Percentiles rank a stretch among this genome's conserved stretches.
Evolutionary conservation across 2,888 invertebrate genomes (phyloP).

Genomic region (Malthinus flaveolus): DNA sequence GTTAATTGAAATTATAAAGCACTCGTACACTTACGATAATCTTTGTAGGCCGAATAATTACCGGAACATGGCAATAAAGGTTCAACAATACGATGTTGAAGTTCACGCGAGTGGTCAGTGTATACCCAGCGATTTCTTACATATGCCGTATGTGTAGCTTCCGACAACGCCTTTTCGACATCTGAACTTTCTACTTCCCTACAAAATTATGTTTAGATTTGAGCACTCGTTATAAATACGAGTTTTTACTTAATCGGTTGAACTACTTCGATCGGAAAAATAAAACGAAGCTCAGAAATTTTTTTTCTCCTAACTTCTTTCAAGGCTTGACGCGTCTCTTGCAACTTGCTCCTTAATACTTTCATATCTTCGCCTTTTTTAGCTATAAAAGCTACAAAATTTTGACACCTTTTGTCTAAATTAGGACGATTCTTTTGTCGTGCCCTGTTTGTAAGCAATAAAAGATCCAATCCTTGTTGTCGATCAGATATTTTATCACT

Average conservation of each 20-base stretch:
- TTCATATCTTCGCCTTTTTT: slow-evolving; percentile 59
- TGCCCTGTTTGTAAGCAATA: slow-evolving; percentile 49
- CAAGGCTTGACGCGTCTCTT: not conserved
- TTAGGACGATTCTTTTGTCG: slow-evolving; percentile 61
- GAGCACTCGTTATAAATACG: too few species aligned
- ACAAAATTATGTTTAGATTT: not conserved
- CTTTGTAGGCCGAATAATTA: slow-evolving; percentile 77
- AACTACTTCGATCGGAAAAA: slow-evolving; percentile 68
- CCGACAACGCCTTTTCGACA: slow-evolving; percentile 58
- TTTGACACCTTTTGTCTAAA: slow-evolving; percentile 66
- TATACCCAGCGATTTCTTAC: slow-evolving; percentile 81
- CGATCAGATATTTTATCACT: slow-evolving; percentile 51
- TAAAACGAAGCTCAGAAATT: slow-evolving; percentile 56
- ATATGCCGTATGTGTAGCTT: slow-evolving; percentile 78
- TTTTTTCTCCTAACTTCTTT: slow-evolving; percentile 1
- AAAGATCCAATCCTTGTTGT: slow-evolving; percentile 45
- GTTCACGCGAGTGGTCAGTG: slow-evolving; percentile 69
- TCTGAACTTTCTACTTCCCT: slow-evolving; percentile 43
- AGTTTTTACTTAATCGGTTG: slow-evolving; percentile 57
- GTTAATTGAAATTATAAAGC: not conserved
- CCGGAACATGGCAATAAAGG: slow-evolving; percentile 83
- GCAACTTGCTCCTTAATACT: slow-evolving; percentile 56
- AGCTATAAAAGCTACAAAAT: slow-evolving; percentile 60
- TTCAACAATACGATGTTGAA: slow-evolving; percentile 78
- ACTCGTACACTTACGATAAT: slow-evolving; percentile 67